Base-by-base conservation (phyloP, 2,113 vertebrate genomes). In the Delphinapterus leucas region DNA sequence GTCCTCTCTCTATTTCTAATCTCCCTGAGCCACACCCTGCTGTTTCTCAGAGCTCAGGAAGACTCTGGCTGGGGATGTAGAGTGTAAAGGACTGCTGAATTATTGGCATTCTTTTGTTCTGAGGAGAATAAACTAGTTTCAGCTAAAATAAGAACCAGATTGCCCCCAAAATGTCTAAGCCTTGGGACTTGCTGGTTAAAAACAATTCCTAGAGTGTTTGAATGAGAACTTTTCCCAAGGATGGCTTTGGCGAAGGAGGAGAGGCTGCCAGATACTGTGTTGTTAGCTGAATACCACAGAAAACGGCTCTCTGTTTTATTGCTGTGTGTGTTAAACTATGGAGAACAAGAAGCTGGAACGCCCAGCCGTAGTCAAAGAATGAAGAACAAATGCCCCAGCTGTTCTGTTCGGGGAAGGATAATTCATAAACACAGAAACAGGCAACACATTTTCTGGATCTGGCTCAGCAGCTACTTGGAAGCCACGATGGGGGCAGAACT, bases 1-100 rank as follows among this genome's bases (percentile, higher is more conserved):
- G 93, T 96, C 96, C 95, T 70, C 20, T 95, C 89, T 98, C 97
- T 98, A 93, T 93, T 98, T 98, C 98, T 96, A 98, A 98, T 98
- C 95, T 98, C 96, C 93, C 55, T 31, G 96, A 98, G 94, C 96
- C 81, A 7, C 73, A 95, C 71, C 18, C 74, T 38, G 86, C 94
- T 96, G 94, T 96, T 94, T 93, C 97, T 97, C 95, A 61, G 94
- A 91, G 90, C 92, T 97, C 97, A 97, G 97, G 98, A 85, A 71
- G 96, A 60, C 92, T 97, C 94, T 84, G 84, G 53, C 49, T 84
- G 95, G 92, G 96, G 96, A 97, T 55, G n/a, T 76, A 82, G 92
- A 44, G 26, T 26, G 38, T 65, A 71, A 95, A 88, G 87, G 95
- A 68, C 83, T 1, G 61, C 82, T 5, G 68, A 67, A 97, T 97